phyloP scores from a whole-genome alignment of 1,140 invertebrate genomes.

The Laupala kohalensis region DNA sequence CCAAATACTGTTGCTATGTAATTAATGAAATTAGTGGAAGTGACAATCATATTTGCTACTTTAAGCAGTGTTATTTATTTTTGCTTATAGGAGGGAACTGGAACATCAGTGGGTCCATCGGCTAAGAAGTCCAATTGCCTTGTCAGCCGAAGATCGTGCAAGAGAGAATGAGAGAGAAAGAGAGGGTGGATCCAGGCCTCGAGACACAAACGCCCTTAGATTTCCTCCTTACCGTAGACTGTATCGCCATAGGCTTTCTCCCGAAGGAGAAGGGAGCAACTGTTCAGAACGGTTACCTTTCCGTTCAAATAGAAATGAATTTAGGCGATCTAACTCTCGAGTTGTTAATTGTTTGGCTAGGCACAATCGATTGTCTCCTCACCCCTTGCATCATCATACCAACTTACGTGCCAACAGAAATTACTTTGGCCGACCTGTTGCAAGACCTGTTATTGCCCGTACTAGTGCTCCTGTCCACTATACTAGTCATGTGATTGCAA shows the following conservation, averaged over 20 bases:
- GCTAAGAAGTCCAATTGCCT: constrained; percentile 8
- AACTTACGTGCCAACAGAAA: not conserved
- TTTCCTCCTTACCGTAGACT: not conserved
- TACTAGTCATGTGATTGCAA: not conserved
- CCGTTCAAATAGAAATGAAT: not conserved
- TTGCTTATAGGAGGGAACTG: constrained; percentile 11
- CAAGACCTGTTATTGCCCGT: not conserved
- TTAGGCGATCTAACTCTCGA: not conserved
- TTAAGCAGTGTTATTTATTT: not conserved
- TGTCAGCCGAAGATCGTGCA: not conserved
- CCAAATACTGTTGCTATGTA: no score
- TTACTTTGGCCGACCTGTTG: not conserved
- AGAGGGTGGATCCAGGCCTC: not conserved
- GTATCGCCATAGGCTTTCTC: not conserved
- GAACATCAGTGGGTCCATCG: constrained; percentile 13
- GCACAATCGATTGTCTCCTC: not conserved
- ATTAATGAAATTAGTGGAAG: no score
- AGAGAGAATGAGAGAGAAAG: not conserved
- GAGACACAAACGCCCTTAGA: not conserved
- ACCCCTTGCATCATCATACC: not conserved
- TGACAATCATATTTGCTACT: no score
- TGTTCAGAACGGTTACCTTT: not conserved
- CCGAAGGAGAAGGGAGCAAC: not conserved
- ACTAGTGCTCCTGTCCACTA: not conserved
- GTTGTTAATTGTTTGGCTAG: not conserved